A percentile compares a stretch with the other conserved stretches of the same genome.
Evolutionary conservation across 2,797 vertebrate species (phyloP).

Genomic region (Galaxias olidus): DNA sequence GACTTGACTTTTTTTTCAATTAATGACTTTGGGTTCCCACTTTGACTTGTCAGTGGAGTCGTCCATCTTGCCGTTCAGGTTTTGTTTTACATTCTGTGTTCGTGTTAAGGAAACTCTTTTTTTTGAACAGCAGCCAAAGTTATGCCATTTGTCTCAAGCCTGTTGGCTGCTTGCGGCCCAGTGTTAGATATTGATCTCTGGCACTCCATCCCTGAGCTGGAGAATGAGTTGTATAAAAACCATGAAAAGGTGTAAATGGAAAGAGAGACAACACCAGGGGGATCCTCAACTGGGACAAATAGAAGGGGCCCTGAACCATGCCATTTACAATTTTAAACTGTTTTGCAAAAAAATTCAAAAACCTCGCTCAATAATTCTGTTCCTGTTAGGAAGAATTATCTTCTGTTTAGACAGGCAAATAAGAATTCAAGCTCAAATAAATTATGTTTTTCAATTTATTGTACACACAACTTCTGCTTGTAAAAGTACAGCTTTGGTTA

Average conservation of each 20-base stretch:
- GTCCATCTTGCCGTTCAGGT: slow-evolving; percentile 26
- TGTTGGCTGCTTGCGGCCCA: slow-evolving; percentile 42
- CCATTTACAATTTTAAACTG: no score
- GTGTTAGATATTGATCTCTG: neutral
- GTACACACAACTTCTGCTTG: no score
- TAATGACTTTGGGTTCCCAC: slow-evolving; percentile 23
- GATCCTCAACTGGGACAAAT: neutral
- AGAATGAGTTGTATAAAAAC: neutral
- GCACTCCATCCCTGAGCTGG: slow-evolving; percentile 24
- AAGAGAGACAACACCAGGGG: no score
- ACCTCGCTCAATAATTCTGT: no score
- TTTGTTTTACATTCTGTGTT: slow-evolving; percentile 55
- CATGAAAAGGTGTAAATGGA: neutral
- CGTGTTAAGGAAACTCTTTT: slow-evolving; percentile 52
- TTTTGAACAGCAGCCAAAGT: slow-evolving; percentile 55
- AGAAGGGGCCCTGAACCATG: no score
- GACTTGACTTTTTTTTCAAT: slow-evolving; percentile 17
- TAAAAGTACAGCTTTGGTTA: neutral
- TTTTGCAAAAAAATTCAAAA: no score
- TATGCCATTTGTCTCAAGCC: slow-evolving; percentile 60
- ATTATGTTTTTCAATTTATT: no score
- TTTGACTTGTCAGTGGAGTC: slow-evolving; percentile 33
- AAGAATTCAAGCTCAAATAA: neutral
- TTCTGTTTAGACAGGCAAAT: no score
- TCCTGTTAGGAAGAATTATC: no score